These are phyloP conservation scores for Oxystoma pomonae DNA, from an alignment of 2,888 invertebrate genomes.

Conservation along the genomic window DNA sequence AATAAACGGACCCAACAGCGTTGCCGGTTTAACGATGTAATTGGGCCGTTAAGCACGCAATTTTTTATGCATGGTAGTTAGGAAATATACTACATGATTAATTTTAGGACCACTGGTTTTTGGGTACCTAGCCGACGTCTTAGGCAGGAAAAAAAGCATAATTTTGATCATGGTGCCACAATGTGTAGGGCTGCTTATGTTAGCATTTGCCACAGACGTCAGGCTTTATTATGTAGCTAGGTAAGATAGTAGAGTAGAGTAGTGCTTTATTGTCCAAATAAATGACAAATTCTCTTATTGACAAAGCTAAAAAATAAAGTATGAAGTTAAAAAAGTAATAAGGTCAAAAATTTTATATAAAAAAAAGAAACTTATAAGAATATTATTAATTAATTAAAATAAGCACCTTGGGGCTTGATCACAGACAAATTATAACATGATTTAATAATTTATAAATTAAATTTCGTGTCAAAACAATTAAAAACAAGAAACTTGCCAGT, in stretches of 20 bases:
- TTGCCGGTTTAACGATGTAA: too few relatives aligned
- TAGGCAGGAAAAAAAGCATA: slow-evolving; percentile 62
- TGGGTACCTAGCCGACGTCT: slow-evolving; percentile 26
- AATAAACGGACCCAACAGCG: too few relatives aligned
- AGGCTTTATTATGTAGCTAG: slow-evolving; percentile 49
- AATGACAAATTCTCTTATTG: too few relatives aligned
- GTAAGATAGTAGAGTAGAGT: slow-evolving; percentile 8
- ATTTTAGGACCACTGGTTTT: slow-evolving; percentile 29
- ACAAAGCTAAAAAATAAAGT: too few relatives aligned
- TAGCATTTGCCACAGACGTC: slow-evolving; percentile 29
- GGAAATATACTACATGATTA: too few relatives aligned
- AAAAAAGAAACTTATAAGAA: too few relatives aligned
- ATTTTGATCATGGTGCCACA: slow-evolving; percentile 62
- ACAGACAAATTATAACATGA: neutral
- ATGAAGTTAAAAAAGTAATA: too few relatives aligned
- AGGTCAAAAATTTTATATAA: too few relatives aligned
- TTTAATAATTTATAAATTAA: neutral
- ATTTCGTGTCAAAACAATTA: too few relatives aligned
- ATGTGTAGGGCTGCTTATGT: slow-evolving; percentile 45
- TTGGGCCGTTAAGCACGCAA: too few relatives aligned
- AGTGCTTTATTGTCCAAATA: neutral
- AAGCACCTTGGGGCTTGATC: neutral
- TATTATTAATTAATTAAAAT: neutral
- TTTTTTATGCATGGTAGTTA: too few relatives aligned
- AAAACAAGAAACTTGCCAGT: too few relatives aligned